Evolutionary conservation across 2,888 invertebrate genomes (phyloP), one percentile per base, ranked within the genome.

Genomic region (Hirtodrosophila confusa): DNA sequence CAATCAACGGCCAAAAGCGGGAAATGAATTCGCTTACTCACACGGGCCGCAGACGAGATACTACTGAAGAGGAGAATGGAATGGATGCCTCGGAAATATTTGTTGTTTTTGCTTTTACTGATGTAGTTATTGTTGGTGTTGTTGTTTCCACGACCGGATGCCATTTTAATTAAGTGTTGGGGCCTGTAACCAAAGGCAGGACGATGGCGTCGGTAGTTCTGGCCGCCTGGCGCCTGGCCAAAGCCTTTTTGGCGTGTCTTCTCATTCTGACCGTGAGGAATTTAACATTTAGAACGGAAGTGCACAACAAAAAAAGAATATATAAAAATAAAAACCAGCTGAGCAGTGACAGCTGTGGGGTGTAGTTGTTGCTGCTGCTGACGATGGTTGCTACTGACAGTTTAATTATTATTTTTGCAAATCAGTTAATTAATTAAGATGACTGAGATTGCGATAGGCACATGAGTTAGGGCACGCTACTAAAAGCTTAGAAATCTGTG

Each of bases 101-200:
- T 33, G 5, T 17, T 39, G 51, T 53, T 66, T 47, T 49, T 53
- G 45, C 27, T 54, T 49, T 12, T 23, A 49, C 33, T 47, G 37
- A 49, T 58, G 57, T 61, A 50, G 55, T 43, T 31, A 31, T 9
- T 37, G 51, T 11, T 48, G 50, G 31, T 60, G 54, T 17, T 68
- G 45, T 51, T 74, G 69, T 65, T 73, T 66, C 58, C 61, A 64
- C 56, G 68, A 66, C 75, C 78, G 82, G 82, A 84, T 82, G 75
- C 71, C 79, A 74, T 85, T 83, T 85, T 83, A 85, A 85, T 83
- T 85, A 83, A 84, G 83, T 84, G 79, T 77, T 80, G 80, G 80
- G 69, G 68, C 69, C 69, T 65, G 68, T 66, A 65, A 61, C 61
- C 61, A 55, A 66, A 55, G 53, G 63, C 50, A 66, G 69, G 54